A percentile compares a stretch with the other conserved stretches of the same genome.
These are phyloP conservation scores for Danio tinwini DNA, from an alignment of 2,797 vertebrate genomes.

Conservation along the genomic window DNA sequence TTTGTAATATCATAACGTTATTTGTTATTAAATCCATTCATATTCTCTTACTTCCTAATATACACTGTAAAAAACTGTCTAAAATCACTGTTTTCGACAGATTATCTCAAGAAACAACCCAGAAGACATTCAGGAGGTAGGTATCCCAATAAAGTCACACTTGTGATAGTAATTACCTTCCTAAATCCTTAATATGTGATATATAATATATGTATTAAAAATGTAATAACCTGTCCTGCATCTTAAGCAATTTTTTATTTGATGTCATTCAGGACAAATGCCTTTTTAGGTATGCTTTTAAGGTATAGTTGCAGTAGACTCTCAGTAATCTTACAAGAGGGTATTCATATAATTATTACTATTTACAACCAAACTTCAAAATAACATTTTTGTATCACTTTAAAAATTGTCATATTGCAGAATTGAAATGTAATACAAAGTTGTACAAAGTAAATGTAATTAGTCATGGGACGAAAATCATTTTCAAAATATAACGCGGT, in stretches of 20 bases:
- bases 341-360: too few relatives aligned
- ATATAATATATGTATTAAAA: too few relatives aligned
- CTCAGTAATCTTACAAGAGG: not conserved
- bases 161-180: not conserved
- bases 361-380: too few relatives aligned
- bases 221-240: not conserved
- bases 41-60: not conserved
- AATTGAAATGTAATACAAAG: too few relatives aligned
- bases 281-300: not conserved
- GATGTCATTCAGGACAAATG: not conserved
- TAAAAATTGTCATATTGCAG: too few relatives aligned
- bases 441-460: too few relatives aligned
- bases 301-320: not conserved
- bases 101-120: conserved; percentile 95
- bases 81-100: conserved; percentile 69
- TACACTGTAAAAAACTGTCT: conserved; percentile 9
- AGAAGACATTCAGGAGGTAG: conserved; percentile 98
- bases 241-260: not conserved
- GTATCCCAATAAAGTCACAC: conserved; percentile 14
- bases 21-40: too few relatives aligned
- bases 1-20: not conserved
- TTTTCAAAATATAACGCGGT: too few relatives aligned
- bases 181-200: too few relatives aligned
- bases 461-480: too few relatives aligned
- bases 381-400: too few relatives aligned